Base-by-base conservation (phyloP, 2,797 vertebrate genomes). In the Florisuga fusca region DNA sequence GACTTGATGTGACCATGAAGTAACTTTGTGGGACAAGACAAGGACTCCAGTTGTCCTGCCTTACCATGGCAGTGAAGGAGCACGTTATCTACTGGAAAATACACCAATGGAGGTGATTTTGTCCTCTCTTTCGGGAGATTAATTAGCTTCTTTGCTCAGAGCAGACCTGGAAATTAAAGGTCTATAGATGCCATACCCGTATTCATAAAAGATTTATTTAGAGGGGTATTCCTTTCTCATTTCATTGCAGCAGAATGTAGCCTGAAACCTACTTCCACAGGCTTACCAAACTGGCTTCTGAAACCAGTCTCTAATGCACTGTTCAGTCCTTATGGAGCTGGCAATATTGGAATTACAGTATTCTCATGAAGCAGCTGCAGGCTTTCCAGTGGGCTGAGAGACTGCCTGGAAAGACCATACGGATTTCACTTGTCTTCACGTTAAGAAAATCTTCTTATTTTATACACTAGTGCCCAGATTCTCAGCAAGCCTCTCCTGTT, bases 281-380 rank as follows among this genome's bases (percentile, higher is more conserved):
- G 94, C 98, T 98, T 97, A 97, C 97, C 98, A 98, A 97, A 98
- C 96, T 91, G 81, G 86, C 58, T 96, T 97, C 96, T 97, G 96
- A 97, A 92, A 51, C 55, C 46, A 83, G 45, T 72, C 90, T 45
- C 89, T 95, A 75, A 86, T 59, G 22, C 80, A 63, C 73, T 93
- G 64, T 80, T 97, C 95, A 91, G 58, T 84, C 95, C 91, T 91
- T 90, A 68, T 72, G 15, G 84, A 93, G 71, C 51, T 84, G 91
- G 84, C 69, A 94, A 36, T 68, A 76, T 41, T 55, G 80, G 94
- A 92, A 94, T 64, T 50, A 41, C 58, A 27, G 83, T 79, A 33
- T 69, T 91, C 72, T 61, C 81, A 76, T 36, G 36, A 2, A 94
- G 79, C 91, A 95, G 75, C 86, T 95, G 83, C 85, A 96, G 93